Evolutionary conservation across 2,888 invertebrate genomes (phyloP), one percentile per base, ranked within the genome.

Genomic region (Lithophane leautieri): DNA sequence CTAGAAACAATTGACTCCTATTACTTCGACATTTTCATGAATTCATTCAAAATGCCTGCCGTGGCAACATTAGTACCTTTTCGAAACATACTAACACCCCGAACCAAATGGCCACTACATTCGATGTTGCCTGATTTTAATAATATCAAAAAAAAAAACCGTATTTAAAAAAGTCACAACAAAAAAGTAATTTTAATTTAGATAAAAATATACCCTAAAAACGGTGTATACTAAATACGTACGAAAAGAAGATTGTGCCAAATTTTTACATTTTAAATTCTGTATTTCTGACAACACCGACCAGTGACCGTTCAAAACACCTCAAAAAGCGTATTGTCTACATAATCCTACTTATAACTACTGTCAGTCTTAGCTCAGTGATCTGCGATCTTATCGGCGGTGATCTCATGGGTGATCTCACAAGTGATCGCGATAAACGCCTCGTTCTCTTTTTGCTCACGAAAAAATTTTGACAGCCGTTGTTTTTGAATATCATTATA

Each of bases 381-480:
- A 90, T 92, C 88, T 86, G 91, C 62, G 77, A 81, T 19, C 62
- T 50, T 22, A 34, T 63, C n/a, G 79, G 68, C 50, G 79, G 84
- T 40, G 94, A 92, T 68, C 73, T 81, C 73, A 73, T 61, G 79
- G 79, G 84, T 40, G 94, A 92, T 68, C 73, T 81, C 73, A 73
- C 65, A 83, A 34, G 84, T 54, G 94, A 92, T 76, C 82, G 91
- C 82, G 91, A 91, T 82, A 83, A 87, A 82, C 82, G 92, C 87
- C 89, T 92, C 89, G 86, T 92, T 91, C 89, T 92, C 89, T 86
- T 92, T 91, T 93, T 94, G 94, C 79, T 94, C 95, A 93, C 96
- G 96, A 96, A 96, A 96, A 96, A 96, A 94, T 90, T 95, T 96
- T 90, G 96, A 92, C 88, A 96, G 81, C 83, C 96, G 89, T 70